Evolutionary conservation across 2,113 vertebrate species (phyloP), one percentile per base, ranked within the genome.

Genomic region (Gnathonemus longibarbis): DNA sequence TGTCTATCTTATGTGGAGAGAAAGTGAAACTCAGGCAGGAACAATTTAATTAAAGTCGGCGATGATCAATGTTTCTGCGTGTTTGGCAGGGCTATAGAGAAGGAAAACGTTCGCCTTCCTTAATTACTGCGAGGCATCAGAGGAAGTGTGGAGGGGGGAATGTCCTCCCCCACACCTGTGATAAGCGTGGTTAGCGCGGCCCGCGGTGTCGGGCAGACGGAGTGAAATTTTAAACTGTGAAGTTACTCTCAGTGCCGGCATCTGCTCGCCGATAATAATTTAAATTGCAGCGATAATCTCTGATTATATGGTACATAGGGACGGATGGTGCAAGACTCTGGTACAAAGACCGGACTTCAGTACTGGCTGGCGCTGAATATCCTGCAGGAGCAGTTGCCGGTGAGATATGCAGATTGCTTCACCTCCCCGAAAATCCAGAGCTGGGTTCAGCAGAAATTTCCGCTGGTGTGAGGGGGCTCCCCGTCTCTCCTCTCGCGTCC

Each of bases 21-120:
- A 70, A 66, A 70, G 31, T 42, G 45, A 70, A 49, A 89, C 88
- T 53, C 56, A 88, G 56, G 56, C 39, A 62, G 52, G 31, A 62
- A 88, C 84, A n/a, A 84, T 88, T 88, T 88, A 88, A 88, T 88
- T 88, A 88, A 88, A 62, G 49, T 88, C 74, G 31, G 49, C 19
- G 56, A 88, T 88, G 31, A 24, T 62, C 53, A 53, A 21, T 21
- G 35, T 53, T 87, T 52, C 48, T 87, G 49, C 48, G 50, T 87
- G 49, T 87, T 87, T 87, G 85, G 85, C 49, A 87, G 85, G 85
- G 10, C 85, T 87, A 50, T 53, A 88, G 56, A 88, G 87, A 52
- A 31, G 1, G n/a, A 35, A 53, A 53, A 48, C 19, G 87, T 35
- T 62, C 35, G 31, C 87, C 53, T 62, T 7, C 27, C 48, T 88